Evolutionary conservation across 1,140 invertebrate species (phyloP).

Genomic region (Scaptomyza pallida): DNA sequence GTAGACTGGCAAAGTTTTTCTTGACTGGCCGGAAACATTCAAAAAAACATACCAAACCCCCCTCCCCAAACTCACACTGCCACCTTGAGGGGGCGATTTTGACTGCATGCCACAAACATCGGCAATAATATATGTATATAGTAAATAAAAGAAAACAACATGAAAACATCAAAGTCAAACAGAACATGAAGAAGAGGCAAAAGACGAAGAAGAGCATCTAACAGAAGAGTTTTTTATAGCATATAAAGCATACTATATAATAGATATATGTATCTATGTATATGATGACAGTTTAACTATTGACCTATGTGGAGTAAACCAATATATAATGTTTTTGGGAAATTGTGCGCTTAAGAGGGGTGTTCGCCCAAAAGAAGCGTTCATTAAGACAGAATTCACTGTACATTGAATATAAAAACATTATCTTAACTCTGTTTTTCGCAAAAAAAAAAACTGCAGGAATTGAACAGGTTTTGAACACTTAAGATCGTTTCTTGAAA

Average conservation of each 20-base stretch:
- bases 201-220: background rate
- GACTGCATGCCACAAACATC: constrained; percentile 17
- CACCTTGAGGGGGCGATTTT: no score
- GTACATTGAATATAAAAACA: no score
- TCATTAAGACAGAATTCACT: no score
- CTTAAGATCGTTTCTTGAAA: no score
- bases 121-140: constrained; percentile 48
- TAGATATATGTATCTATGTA: background rate
- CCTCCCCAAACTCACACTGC: constrained; percentile 10
- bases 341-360: no score
- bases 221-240: background rate
- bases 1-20: constrained; percentile 38
- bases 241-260: no score
- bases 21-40: constrained; percentile 37
- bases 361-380: no score
- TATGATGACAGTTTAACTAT: no score
- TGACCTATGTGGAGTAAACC: background rate
- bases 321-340: no score
- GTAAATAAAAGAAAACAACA: constrained; percentile 23
- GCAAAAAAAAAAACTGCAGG: no score
- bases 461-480: no score
- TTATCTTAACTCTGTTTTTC: no score
- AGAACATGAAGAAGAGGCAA: constrained; percentile 2
- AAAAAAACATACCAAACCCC: constrained; percentile 26
- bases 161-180: background rate